Evolutionary conservation across 2,888 invertebrate genomes (phyloP).

Genomic region (Cataglyphis albicans): DNA sequence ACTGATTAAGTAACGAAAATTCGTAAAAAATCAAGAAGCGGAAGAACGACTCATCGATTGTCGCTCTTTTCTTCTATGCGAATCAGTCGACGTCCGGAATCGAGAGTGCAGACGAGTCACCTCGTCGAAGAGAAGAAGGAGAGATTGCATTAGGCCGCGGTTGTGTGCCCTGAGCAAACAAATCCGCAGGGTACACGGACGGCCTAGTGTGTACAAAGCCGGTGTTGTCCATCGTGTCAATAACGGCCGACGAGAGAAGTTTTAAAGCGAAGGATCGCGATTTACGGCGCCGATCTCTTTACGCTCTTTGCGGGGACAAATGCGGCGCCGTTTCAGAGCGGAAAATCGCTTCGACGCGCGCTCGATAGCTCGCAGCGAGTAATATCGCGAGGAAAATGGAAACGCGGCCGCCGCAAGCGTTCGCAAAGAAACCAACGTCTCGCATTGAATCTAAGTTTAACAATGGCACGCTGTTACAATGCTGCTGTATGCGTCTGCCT

Average conservation of each 20-base stretch:
- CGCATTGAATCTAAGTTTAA: constrained; percentile 22
- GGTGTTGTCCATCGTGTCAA: constrained; percentile 62
- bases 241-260: constrained; percentile 48
- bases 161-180: constrained; percentile 44
- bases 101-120: constrained; percentile 16
- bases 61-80: background rate
- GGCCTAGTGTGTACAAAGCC: constrained; percentile 56
- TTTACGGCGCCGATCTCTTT: constrained; percentile 50
- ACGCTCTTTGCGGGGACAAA: constrained; percentile 38
- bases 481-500: background rate
- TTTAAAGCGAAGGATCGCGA: constrained; percentile 52
- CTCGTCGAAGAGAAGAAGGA: constrained; percentile 19
- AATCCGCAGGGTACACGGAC: constrained; percentile 41
- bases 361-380: constrained; percentile 32
- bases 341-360: constrained; percentile 49
- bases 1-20: no score
- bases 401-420: background rate
- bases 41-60: background rate
- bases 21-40: background rate
- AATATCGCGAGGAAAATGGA: constrained; percentile 46
- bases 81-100: constrained; percentile 6
- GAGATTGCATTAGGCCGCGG: constrained; percentile 37
- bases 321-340: constrained; percentile 15
- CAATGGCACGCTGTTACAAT: constrained; percentile 16
- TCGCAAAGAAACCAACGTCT: constrained; percentile 47